Percentiles rank a stretch among this genome's conserved stretches.
These are phyloP conservation scores for Sicus ferrugineus DNA, from an alignment of 2,888 invertebrate genomes.

Conservation along the genomic window DNA sequence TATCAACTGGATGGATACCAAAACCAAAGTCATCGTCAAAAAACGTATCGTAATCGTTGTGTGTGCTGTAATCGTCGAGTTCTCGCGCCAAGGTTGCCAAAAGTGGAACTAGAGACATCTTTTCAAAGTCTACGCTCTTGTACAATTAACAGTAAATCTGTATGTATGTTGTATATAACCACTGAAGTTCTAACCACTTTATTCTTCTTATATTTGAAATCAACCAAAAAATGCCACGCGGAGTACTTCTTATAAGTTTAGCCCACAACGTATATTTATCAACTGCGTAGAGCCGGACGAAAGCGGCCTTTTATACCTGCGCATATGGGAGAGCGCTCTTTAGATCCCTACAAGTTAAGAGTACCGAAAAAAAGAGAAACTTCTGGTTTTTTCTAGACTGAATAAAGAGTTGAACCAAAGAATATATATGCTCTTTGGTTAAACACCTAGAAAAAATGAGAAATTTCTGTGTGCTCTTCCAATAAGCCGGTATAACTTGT, in stretches of 20 bases:
- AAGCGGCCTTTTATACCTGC: slow-evolving; percentile 4
- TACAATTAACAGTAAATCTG: background rate
- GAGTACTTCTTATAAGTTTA: background rate
- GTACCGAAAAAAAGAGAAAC: background rate
- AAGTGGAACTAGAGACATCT: slow-evolving; percentile 49
- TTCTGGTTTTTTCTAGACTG: background rate
- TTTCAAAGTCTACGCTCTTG: slow-evolving; percentile 10
- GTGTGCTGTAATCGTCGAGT: slow-evolving; percentile 36
- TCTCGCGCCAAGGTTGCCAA: slow-evolving; percentile 43
- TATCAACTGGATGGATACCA: slow-evolving; percentile 55
- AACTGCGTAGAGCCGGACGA: background rate
- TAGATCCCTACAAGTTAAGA: background rate
- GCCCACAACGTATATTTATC: background rate
- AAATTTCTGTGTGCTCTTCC: too few relatives aligned
- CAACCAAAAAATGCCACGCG: too few relatives aligned
- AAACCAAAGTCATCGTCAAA: slow-evolving; percentile 53
- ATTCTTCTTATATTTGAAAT: background rate
- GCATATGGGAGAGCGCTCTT: background rate
- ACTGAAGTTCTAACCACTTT: background rate
- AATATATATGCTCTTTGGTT: too few relatives aligned
- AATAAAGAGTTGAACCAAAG: too few relatives aligned
- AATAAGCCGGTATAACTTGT: too few relatives aligned
- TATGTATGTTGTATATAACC: background rate
- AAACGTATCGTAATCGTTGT: slow-evolving; percentile 35
- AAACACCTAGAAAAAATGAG: too few relatives aligned